These are phyloP conservation scores for Vulpes ferrilata DNA, from an alignment of 2,113 vertebrate genomes.

Conservation along the genomic window DNA sequence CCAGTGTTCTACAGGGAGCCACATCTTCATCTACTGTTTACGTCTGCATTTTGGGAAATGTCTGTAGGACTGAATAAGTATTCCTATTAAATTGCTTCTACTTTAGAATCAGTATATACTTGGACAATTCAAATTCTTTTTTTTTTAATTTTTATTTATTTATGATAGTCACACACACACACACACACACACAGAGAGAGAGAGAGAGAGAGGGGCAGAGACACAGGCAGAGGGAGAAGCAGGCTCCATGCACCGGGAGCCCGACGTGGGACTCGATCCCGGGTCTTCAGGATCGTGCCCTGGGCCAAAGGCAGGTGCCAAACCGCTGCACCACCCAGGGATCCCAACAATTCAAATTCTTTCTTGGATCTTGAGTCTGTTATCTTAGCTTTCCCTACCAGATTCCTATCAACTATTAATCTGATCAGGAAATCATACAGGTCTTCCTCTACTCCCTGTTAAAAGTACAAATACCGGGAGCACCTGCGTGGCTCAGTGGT, in stretches of 20 bases:
- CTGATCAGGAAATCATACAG: constrained; percentile 15
- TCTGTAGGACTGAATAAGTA: background rate
- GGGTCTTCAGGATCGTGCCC: too few species aligned
- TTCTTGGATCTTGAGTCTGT: background rate
- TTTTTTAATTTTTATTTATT: background rate
- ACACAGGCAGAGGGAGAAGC: too few species aligned
- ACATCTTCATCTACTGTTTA: background rate
- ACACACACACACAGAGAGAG: too few species aligned
- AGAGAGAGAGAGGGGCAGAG: too few species aligned
- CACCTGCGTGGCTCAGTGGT: too few species aligned
- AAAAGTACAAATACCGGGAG: background rate
- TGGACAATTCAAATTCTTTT: background rate
- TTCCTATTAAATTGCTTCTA: background rate
- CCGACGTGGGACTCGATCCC: too few species aligned
- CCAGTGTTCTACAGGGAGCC: background rate
- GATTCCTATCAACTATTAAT: background rate
- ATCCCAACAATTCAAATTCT: background rate
- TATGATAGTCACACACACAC: too few species aligned
- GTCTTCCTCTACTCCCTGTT: constrained; percentile 1
- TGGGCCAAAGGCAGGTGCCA: too few species aligned
- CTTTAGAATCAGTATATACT: background rate
- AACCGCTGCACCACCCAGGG: too few species aligned
- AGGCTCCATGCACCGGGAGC: too few species aligned
- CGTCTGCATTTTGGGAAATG: background rate
- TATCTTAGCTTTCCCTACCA: background rate